Conservation (phyloP, 37 sponge, comb jelly and placozoan genomes). For the Amphimedon queenslandica region DNA sequence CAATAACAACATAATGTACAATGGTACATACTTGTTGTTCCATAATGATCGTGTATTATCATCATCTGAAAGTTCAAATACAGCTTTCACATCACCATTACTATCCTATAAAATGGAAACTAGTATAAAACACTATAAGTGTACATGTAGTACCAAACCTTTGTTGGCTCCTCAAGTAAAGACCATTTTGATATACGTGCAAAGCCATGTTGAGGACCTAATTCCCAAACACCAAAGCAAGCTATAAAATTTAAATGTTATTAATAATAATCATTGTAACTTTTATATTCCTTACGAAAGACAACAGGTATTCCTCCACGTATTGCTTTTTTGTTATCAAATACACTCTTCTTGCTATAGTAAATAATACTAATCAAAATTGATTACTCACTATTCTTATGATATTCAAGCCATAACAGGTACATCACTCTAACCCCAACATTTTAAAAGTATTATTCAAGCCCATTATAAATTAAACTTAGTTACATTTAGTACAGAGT, state of each 20-base stretch:
- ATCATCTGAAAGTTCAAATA: slow-evolving; percentile 63
- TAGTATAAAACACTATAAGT: neutral
- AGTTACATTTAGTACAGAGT: too few species aligned
- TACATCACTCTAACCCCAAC: neutral
- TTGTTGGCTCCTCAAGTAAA: slow-evolving; percentile 14
- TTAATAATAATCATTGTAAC: neutral
- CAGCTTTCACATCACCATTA: slow-evolving; percentile 60
- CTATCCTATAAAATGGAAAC: slow-evolving; percentile 19
- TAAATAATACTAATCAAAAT: neutral
- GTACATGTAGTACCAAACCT: slow-evolving; percentile 4
- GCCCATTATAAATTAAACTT: too few species aligned
- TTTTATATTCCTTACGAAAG: slow-evolving; percentile 65
- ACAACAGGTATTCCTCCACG: slow-evolving; percentile 92
- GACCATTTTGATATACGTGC: slow-evolving; percentile 74
- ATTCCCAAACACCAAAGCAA: slow-evolving; percentile 90
- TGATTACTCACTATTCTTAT: neutral
- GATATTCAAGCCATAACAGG: neutral
- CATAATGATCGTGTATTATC: slow-evolving; percentile 74
- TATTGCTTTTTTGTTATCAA: slow-evolving; percentile 89
- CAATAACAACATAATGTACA: neutral
- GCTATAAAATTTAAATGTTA: slow-evolving; percentile 38
- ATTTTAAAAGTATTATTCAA: neutral
- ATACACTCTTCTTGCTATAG: slow-evolving; percentile 75
- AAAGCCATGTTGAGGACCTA: slow-evolving; percentile 96
- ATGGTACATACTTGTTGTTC: slow-evolving; percentile 51